These are phyloP conservation scores for Drosophila acutilabella DNA, from an alignment of 2,888 invertebrate species.

Conservation along the genomic window DNA sequence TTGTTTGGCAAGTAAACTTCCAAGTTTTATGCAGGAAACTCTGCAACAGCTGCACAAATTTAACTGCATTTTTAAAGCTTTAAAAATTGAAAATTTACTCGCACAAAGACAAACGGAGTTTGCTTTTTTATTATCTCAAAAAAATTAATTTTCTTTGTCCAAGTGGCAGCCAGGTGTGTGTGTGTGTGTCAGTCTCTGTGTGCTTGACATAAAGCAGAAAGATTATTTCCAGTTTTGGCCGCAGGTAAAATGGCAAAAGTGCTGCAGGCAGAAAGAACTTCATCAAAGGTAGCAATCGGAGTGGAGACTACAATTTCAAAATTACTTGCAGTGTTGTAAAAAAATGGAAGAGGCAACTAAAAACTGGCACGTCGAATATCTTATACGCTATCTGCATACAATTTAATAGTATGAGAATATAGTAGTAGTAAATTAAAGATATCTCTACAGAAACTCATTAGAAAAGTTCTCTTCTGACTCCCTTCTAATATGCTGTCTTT, in stretches of 20 bases:
- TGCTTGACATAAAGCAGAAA: constrained; percentile 15
- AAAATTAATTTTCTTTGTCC: constrained; percentile 34
- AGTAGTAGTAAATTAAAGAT: too few species aligned
- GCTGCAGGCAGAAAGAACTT: constrained; percentile 25
- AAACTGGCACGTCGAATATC: neutral
- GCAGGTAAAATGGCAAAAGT: constrained; percentile 21
- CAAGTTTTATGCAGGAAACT: too few species aligned
- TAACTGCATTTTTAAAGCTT: constrained; percentile 22
- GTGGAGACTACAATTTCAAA: constrained; percentile 11
- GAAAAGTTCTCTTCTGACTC: too few species aligned
- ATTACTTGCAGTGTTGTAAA: constrained; percentile 26
- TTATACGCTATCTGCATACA: neutral
- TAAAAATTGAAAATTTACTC: constrained; percentile 5
- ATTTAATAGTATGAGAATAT: too few species aligned
- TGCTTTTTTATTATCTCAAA: neutral
- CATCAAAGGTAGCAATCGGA: constrained; percentile 31
- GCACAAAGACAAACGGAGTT: constrained; percentile 4
- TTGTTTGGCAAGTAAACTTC: too few species aligned
- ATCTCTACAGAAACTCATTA: too few species aligned
- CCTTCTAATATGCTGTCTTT: too few species aligned
- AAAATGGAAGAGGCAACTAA: constrained; percentile 7
- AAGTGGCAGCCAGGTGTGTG: neutral
- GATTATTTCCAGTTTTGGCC: constrained; percentile 27
- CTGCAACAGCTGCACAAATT: constrained; percentile 1
- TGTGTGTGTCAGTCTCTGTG: neutral